Percentiles rank a stretch among this genome's conserved stretches.
These are phyloP conservation scores for Laticauda laticaudata DNA, from an alignment of 2,113 vertebrate genomes.

Conservation along the genomic window DNA sequence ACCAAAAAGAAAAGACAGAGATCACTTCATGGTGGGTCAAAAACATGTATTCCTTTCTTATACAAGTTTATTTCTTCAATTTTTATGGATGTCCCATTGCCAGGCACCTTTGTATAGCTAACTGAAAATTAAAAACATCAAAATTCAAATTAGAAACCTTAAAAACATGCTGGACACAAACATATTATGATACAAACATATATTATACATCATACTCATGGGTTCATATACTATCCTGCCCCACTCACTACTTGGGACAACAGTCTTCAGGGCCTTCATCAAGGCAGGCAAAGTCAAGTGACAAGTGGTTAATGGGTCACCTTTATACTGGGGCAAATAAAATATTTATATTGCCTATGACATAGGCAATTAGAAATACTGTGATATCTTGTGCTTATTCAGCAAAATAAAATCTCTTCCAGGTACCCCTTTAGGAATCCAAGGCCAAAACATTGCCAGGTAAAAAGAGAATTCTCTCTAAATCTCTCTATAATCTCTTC, in stretches of 20 bases:
- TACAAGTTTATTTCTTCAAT: neutral
- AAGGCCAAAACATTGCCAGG: constrained; percentile 21
- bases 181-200: neutral
- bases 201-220: neutral
- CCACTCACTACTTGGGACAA: neutral
- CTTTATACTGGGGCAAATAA: neutral
- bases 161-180: neutral
- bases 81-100: neutral
- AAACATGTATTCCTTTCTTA: neutral
- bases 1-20: neutral
- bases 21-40: neutral
- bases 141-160: neutral
- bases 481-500: neutral
- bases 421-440: neutral
- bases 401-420: constrained; percentile 23
- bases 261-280: neutral
- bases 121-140: neutral
- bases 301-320: neutral
- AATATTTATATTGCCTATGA: neutral
- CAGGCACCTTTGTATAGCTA: neutral
- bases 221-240: neutral
- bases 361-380: neutral
- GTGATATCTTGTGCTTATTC: neutral
- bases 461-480: constrained; percentile 34
- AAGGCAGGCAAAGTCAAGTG: neutral